Base-by-base conservation (phyloP, 2,888 invertebrate species). In the Torymus tubicola region DNA sequence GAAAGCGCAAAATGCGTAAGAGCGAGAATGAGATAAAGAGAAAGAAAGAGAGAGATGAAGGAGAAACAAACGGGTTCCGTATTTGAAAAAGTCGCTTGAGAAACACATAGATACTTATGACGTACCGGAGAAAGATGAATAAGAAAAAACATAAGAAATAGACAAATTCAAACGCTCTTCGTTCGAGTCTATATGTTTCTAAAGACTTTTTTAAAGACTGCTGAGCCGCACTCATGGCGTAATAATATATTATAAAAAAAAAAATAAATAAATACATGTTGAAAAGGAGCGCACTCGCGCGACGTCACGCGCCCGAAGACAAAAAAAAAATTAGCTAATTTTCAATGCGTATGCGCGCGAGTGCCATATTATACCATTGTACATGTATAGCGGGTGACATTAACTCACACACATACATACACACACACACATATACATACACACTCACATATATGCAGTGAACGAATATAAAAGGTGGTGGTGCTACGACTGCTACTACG, bases 341-440 rank as follows among this genome's bases (percentile, higher is more conserved):
- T 52, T 61, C n/a, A 13, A 83, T 82, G 79, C 82, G 82, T 79
- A 80, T 69, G 80, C 81, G 69, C 63, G 83, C 80, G 84, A 85
- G 84, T 79, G 74, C 81, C 76, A 72, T 69, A 72, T 69, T 76
- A 78, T 73, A 42, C 42, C 42, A 42, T 42, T 42, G 1, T 71
- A 76, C 69, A 65, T 70, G 74, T 71, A 71, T 31, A 76, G 63
- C 78, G 75, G 72, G 75, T 72, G 68, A 73, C 10, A 63, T 24
- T 13, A 63, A 21, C 18, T 31, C 11, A 11, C 24, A 55, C 16
- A 71, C 61, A 42, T 3, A 11, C 24, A 55, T n/a, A 71, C 61
- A 42, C 1, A 21, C 21, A 21, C 42, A 42, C 8, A 8, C 42
- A 42, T 8, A n/a, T n/a, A n/a, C n/a, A n/a, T 8, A 42, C 8